These are phyloP conservation scores for Atrichornis clamosus DNA, from an alignment of 2,113 vertebrate genomes.

Conservation along the genomic window DNA sequence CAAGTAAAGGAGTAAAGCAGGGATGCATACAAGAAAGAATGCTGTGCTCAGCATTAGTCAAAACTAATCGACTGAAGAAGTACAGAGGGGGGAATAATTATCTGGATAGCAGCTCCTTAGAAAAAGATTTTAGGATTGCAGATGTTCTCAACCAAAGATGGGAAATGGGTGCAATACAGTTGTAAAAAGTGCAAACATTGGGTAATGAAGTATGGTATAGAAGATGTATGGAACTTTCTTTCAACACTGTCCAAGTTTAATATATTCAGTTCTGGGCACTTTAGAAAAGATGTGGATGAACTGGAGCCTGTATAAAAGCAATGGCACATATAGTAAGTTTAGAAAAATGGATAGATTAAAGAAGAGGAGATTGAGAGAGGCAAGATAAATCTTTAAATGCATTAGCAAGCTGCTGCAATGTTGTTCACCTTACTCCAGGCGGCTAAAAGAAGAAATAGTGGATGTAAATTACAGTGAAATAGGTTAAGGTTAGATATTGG, in stretches of 20 bases:
- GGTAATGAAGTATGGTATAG: background rate
- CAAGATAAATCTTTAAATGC: background rate
- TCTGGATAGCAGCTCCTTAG: background rate
- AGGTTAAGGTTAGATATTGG: background rate
- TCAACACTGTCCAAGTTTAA: background rate
- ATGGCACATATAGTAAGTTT: background rate
- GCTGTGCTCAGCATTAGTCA: background rate
- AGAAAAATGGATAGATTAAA: background rate
- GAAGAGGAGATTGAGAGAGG: background rate
- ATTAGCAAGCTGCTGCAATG: background rate
- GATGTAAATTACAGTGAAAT: background rate
- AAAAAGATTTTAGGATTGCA: background rate
- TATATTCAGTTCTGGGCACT: background rate
- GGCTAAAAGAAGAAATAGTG: background rate
- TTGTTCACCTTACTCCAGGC: background rate
- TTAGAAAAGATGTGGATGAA: background rate
- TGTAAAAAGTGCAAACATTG: background rate
- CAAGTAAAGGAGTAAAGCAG: background rate
- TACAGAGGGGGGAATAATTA: background rate
- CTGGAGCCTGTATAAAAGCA: background rate
- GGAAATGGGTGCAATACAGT: background rate
- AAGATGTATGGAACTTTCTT: background rate
- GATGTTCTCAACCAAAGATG: background rate
- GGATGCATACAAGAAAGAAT: background rate
- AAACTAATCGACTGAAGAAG: background rate